These are phyloP conservation scores for Lymantria monacha DNA, from an alignment of 2,888 invertebrate species.

Conservation along the genomic window DNA sequence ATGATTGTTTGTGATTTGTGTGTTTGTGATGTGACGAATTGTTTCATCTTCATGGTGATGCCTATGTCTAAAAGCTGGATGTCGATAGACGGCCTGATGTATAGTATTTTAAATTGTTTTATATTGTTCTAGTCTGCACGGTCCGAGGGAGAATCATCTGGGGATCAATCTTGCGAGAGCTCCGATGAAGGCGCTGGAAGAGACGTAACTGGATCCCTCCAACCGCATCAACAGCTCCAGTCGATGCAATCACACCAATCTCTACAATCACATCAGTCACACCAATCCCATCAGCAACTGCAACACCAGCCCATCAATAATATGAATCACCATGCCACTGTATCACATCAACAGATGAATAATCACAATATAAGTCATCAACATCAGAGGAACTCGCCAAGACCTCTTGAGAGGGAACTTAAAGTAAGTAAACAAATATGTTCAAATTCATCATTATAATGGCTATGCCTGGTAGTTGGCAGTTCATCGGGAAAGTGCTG, in stretches of 20 bases:
- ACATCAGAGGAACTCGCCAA: conserved; percentile 65
- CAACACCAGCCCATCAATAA: conserved; percentile 38
- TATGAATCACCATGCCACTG: conserved; percentile 51
- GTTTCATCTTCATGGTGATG: too few species aligned
- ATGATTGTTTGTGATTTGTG: too few species aligned
- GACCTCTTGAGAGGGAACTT: conserved; percentile 65
- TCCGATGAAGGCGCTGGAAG: conserved; percentile 76
- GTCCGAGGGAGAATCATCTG: conserved; percentile 74
- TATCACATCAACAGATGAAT: conserved; percentile 44
- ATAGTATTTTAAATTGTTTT: too few species aligned
- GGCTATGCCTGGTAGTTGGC: not conserved
- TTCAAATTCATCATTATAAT: not conserved
- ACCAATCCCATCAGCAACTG: conserved; percentile 19
- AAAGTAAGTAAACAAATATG: conserved; percentile 47
- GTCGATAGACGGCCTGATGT: too few species aligned
- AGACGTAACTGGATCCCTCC: conserved; percentile 56
- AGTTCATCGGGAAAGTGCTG: too few species aligned
- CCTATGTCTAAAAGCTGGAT: too few species aligned
- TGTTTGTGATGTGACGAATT: too few species aligned
- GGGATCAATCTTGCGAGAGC: conserved; percentile 74
- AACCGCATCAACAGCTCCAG: conserved; percentile 41
- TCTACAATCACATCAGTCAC: conserved; percentile 36
- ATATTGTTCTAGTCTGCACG: conserved; percentile 64
- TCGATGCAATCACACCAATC: conserved; percentile 30
- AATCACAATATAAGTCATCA: conserved; percentile 56